A percentile compares a stretch with the other conserved stretches of the same genome.
These are phyloP conservation scores for Rhynchomys soricoides DNA, from an alignment of 2,113 vertebrate species.

Conservation along the genomic window DNA sequence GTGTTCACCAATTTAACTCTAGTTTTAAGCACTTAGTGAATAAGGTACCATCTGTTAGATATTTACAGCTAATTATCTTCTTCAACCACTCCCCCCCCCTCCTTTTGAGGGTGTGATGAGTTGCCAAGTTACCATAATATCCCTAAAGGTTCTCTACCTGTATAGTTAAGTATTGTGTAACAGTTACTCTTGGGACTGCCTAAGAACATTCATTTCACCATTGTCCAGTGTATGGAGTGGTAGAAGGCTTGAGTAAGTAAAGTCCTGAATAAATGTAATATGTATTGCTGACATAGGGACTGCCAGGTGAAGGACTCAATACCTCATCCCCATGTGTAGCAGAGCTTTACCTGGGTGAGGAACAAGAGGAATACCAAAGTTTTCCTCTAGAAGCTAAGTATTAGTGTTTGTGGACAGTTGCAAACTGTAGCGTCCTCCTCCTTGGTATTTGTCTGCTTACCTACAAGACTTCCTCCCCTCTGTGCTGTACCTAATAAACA, in stretches of 20 bases:
- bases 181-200: not conserved
- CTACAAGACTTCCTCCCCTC: not conserved
- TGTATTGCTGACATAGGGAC: not conserved
- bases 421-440: not conserved
- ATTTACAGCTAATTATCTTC: not conserved
- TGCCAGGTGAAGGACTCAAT: not conserved
- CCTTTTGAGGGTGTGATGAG: not conserved
- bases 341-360: not conserved
- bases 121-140: not conserved
- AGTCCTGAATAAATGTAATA: not conserved
- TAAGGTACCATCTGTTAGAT: not conserved
- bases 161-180: not conserved
- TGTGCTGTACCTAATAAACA: not conserved
- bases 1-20: not conserved
- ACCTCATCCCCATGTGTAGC: not conserved
- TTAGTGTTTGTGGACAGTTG: not conserved
- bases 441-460: not conserved
- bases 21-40: not conserved
- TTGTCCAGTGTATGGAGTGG: not conserved
- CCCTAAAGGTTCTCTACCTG: not conserved
- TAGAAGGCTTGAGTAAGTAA: not conserved
- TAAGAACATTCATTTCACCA: not conserved
- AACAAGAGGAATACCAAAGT: not conserved
- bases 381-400: not conserved
- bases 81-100: not conserved